phyloP scores from a whole-genome alignment of 2,113 vertebrate genomes.

The Grus americana region DNA sequence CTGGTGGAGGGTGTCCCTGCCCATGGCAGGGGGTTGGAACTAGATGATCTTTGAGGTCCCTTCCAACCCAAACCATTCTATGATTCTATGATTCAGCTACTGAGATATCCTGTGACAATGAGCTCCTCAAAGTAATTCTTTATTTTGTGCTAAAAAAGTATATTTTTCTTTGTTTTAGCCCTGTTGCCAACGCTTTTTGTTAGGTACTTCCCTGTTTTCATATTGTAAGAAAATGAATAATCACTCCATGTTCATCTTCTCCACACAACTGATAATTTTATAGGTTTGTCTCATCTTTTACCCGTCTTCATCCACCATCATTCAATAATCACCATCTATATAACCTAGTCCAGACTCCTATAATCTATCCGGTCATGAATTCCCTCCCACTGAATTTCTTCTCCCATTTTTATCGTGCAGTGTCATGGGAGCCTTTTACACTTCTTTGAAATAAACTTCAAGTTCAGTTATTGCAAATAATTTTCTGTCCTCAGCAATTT shows the following conservation, averaged over 20 bases:
- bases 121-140: background rate
- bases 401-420: background rate
- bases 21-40: too few species aligned
- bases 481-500: background rate
- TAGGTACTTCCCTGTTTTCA: background rate
- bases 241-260: background rate
- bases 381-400: background rate
- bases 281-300: background rate
- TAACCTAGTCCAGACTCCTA: background rate
- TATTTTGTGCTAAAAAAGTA: background rate
- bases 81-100: background rate
- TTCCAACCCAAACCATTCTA: too few species aligned
- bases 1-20: too few species aligned
- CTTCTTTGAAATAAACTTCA: background rate
- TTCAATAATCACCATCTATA: background rate
- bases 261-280: background rate
- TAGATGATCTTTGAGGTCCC: too few species aligned
- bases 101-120: background rate
- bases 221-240: background rate
- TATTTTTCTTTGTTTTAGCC: background rate
- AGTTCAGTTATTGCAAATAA: background rate
- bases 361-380: background rate
- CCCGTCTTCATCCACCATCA: background rate
- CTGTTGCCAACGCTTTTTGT: background rate
- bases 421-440: background rate